Percentiles rank a stretch among this genome's conserved stretches.
phyloP scores from a whole-genome alignment of 2,888 invertebrate species.

The Theodoxus fluviatilis region DNA sequence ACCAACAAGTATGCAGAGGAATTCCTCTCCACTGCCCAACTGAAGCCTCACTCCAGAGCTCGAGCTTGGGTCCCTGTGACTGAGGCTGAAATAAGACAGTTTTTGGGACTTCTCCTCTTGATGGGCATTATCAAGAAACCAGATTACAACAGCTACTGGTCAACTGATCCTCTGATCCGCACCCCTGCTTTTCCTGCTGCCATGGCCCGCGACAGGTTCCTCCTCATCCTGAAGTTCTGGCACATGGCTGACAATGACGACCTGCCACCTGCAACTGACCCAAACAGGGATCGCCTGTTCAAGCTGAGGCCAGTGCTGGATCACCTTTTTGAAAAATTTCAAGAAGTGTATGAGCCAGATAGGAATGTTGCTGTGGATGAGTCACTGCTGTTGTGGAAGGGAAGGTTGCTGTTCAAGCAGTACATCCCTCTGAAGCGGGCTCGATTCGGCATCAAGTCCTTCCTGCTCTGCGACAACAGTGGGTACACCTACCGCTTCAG shows the following conservation, averaged over 20 bases:
- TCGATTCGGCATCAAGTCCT: no score
- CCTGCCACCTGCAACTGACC: neutral
- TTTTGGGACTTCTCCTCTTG: neutral
- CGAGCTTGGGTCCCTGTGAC: neutral
- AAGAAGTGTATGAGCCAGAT: no score
- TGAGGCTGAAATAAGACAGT: slow-evolving; percentile 17
- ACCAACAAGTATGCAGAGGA: slow-evolving; percentile 17
- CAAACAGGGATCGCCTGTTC: slow-evolving; percentile 19
- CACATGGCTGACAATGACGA: slow-evolving; percentile 18
- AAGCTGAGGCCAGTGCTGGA: slow-evolving; percentile 21
- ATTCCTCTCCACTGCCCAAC: neutral
- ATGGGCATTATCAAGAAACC: slow-evolving; percentile 22
- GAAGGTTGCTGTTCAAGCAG: no score
- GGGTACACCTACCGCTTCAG: no score
- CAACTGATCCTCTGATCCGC: neutral
- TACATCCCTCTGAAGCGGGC: no score
- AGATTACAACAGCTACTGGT: slow-evolving; percentile 16
- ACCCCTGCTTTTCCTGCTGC: slow-evolving; percentile 1
- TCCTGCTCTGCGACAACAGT: no score
- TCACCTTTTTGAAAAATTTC: slow-evolving; percentile 20
- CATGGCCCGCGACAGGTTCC: slow-evolving; percentile 24
- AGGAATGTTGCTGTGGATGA: no score
- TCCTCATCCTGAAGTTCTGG: slow-evolving; percentile 21
- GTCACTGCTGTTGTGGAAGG: no score
- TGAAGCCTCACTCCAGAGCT: neutral